Evolutionary conservation across 2,888 invertebrate species (phyloP), one percentile per base, ranked within the genome.

Genomic region (Liodrosophila aerea): DNA sequence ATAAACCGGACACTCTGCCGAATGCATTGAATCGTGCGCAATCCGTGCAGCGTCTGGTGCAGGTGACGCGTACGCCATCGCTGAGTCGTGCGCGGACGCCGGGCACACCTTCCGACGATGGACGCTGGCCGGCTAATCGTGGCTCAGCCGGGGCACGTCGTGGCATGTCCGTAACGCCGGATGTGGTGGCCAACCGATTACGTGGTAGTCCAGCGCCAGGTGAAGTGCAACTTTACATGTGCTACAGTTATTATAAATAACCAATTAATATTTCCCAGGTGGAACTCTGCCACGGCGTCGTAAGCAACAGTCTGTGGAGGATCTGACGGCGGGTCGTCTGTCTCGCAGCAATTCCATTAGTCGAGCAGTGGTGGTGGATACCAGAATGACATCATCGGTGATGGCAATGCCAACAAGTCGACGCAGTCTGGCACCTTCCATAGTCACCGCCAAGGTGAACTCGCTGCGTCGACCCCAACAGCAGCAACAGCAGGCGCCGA

Each of bases 241-340:
- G n/a, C 11, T 9, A 11, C 4, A 11, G 30, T 11, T 11, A 12
- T 13, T 7, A 7, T 13, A 41, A 9, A 2, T 9, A 33, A 13
- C 9, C 33, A 8, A 1, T 4, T n/a, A 7, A 9, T 1, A 9
- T 15, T 0, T 5, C 16, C 0, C 18, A 71, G 94, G 94, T 77
- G 95, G 94, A 7, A 96, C 96, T 0, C 88, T 96, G 36, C 96
- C 96, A 0, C 92, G 96, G 33, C 91, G 95, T 52, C 91, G 93
- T 64, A 93, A 94, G 72, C 94, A 94, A 49, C 93, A 92, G 68
- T 93, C 93, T 1, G 91, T 92, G 2, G 93, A 93, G 62, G 91
- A 92, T 58, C 91, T 91, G 40, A 92, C 90, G 7, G 77, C 63
- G 9, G 70, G 78, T 30, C 83, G 87, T 2, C 66, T 83, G 31